Base-by-base conservation (phyloP, 2,888 invertebrate genomes). In the Salpingus planirostris region DNA sequence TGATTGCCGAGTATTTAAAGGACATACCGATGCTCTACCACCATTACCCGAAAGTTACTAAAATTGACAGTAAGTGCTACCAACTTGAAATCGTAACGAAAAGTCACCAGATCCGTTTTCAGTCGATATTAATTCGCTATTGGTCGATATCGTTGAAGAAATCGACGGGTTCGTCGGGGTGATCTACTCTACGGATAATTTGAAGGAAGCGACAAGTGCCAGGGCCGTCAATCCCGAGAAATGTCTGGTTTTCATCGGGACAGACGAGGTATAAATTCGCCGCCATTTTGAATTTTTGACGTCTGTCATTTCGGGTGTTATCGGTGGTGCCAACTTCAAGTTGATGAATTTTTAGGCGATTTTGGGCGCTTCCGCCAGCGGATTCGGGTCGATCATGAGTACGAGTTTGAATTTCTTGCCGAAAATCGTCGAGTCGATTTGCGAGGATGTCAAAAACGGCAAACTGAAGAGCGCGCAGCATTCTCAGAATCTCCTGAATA, bases 11-110 rank as follows among this genome's bases (percentile, higher is more conserved):
- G 13, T 74, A 77, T 1, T 86, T 85, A 1, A 78, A 80, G 0
- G 73, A 72, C 2, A 69, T 78, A 1, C 87, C 87, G 0, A 71
- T 88, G 24, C 67, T 84, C 14, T 86, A 86, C 54, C 87, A 89
- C 52, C 85, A 87, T 52, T 78, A 84, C 44, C 85, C 86, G 1
- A 65, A 66, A 38, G 71, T 78, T 57, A 78, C 76, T 24, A 74
- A 74, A 33, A 74, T 85, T 14, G 71, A 77, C 43, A 63, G 86
- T 18, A 8, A 18, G 18, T 18, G 18, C 8, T 18, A 18, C 18
- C 18, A 18, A 18, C 18, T 18, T 18, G 5, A 8, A 5, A 8
- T 8, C 8, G 8, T 5, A 18, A 18, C 18, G 5, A 18, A 8
- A 18, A 6, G 5, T 5, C 8, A 18, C 18, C 18, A 18, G 18